Conservation (phyloP, 37 sponge, comb jelly and placozoan species). For the Crambe crambe region DNA sequence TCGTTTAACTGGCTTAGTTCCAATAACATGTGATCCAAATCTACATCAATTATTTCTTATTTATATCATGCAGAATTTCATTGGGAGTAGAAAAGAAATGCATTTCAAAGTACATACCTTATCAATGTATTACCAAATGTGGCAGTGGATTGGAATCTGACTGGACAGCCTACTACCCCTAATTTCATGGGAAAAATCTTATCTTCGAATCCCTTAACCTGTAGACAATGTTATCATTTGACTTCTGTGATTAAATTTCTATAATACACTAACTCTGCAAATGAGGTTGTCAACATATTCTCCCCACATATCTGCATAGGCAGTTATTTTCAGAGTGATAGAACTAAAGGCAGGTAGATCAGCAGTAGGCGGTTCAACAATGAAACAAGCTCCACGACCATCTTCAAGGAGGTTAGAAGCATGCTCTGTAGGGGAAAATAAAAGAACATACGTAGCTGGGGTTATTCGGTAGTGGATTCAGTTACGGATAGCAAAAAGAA, state of each 20-base stretch:
- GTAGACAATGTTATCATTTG: neutral
- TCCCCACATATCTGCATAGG: conserved; percentile 88
- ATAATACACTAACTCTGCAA: conserved; percentile 49
- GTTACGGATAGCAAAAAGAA: no score
- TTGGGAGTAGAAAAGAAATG: no score
- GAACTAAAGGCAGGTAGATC: conserved; percentile 62
- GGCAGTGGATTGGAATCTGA: conserved; percentile 67
- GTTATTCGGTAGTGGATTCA: no score
- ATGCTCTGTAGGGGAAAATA: neutral
- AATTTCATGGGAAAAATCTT: conserved; percentile 41
- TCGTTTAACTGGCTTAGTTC: conserved; percentile 32
- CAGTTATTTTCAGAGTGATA: conserved; percentile 58
- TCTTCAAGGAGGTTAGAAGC: conserved; percentile 37
- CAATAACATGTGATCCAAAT: conserved; percentile 53
- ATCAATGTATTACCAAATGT: conserved; percentile 23
- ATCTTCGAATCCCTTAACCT: conserved; percentile 62
- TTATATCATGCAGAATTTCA: neutral
- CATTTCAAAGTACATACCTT: conserved; percentile 30
- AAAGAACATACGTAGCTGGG: no score
- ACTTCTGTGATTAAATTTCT: no score
- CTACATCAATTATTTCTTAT: conserved; percentile 19
- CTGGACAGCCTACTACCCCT: conserved; percentile 60
- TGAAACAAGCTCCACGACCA: conserved; percentile 76
- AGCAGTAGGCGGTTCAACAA: conserved; percentile 48
- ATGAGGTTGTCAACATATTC: conserved; percentile 70